Evolutionary conservation across 2,888 invertebrate genomes (phyloP).

Genomic region (Folsomia candida): DNA sequence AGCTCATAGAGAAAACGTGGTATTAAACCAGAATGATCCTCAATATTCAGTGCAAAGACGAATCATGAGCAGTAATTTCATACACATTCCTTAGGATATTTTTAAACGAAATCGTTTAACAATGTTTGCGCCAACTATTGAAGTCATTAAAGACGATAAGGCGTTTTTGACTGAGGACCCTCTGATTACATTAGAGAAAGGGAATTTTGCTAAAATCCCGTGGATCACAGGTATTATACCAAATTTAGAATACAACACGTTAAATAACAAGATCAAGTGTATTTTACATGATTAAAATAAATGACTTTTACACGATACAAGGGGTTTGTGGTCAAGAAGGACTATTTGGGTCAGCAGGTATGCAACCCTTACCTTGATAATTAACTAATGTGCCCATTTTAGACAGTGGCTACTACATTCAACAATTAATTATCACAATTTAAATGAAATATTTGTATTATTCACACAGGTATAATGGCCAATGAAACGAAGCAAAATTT

Average conservation of each 20-base stretch:
- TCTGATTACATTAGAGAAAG: constrained; percentile 19
- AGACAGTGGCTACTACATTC: too few relatives aligned
- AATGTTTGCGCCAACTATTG: constrained; percentile 39
- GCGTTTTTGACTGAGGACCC: constrained; percentile 36
- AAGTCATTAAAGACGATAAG: constrained; percentile 26
- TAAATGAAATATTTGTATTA: background rate
- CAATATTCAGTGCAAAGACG: too few relatives aligned
- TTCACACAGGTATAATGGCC: constrained; percentile 8
- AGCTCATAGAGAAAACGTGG: constrained; percentile 33
- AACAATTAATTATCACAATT: too few relatives aligned
- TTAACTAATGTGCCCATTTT: too few relatives aligned
- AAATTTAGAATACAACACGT: too few relatives aligned
- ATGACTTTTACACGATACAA: too few relatives aligned
- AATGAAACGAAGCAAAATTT: constrained; percentile 21
- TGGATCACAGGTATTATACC: constrained; percentile 41
- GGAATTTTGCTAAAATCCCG: constrained; percentile 33
- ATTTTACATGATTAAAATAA: too few relatives aligned
- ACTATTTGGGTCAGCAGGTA: constrained; percentile 24
- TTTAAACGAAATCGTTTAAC: constrained; percentile 18
- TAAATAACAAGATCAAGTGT: too few relatives aligned
- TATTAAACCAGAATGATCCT: background rate
- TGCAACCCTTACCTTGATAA: too few relatives aligned
- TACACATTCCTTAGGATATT: constrained; percentile 14
- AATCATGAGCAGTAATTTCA: background rate
- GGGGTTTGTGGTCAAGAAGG: constrained; percentile 42